Conservation (phyloP, 2,113 vertebrate species). For the Stegostoma tigrinum region DNA sequence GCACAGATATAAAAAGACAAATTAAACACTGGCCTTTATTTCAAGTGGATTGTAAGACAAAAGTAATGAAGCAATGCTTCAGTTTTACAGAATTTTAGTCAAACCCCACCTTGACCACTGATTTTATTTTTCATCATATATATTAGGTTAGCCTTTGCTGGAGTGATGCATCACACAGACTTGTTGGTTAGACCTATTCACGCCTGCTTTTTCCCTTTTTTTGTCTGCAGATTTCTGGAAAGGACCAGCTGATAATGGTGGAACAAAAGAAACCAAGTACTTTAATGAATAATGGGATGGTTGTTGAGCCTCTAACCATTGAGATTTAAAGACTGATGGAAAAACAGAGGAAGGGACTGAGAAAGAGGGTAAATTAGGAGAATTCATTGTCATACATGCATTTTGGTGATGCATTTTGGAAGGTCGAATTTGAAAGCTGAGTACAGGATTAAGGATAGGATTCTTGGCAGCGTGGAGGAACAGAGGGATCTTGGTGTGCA, state of each 20-base stretch:
- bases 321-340: background rate
- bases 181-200: background rate
- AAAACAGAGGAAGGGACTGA: background rate
- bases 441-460: too few species aligned
- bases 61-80: background rate
- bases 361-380: background rate
- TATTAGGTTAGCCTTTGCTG: background rate
- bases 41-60: background rate
- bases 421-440: too few species aligned
- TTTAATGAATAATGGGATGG: background rate
- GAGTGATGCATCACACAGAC: background rate
- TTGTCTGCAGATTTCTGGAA: background rate
- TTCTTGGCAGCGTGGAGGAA: too few species aligned
- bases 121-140: background rate
- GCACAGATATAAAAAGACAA: background rate
- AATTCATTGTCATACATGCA: background rate
- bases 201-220: background rate
- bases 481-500: too few species aligned
- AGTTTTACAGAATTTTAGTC: background rate
- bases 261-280: background rate
- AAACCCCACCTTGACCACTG: background rate
- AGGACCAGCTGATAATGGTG: background rate
- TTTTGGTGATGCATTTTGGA: too few species aligned
- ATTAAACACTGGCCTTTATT: background rate
- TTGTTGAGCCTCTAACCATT: background rate